These are phyloP conservation scores for Ophthalmolycus amberensis DNA, from an alignment of 2,113 vertebrate genomes.

Conservation along the genomic window DNA sequence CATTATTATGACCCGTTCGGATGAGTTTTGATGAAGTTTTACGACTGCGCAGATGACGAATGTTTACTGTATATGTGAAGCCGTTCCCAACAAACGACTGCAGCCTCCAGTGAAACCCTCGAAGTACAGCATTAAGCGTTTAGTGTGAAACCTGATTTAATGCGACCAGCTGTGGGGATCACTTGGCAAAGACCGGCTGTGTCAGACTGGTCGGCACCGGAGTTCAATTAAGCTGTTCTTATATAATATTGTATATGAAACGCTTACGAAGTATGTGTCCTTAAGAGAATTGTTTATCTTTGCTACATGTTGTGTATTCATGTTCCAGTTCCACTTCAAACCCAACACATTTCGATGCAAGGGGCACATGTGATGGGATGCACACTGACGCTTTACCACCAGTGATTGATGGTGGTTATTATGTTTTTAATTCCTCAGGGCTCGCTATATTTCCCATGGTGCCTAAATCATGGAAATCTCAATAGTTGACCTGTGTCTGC, in stretches of 20 bases:
- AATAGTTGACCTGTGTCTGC: conserved; percentile 35
- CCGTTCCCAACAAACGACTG: conserved; percentile 28
- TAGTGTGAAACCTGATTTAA: conserved; percentile 35
- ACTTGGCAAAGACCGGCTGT: conserved; percentile 7
- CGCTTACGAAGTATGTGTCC: neutral
- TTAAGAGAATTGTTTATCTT: neutral
- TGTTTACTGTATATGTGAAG: conserved; percentile 15
- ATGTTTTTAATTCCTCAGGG: conserved; percentile 31
- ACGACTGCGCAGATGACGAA: conserved; percentile 9
- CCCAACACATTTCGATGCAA: neutral
- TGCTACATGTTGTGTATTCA: neutral
- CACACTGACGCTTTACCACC: conserved; percentile 34
- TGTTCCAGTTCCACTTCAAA: neutral
- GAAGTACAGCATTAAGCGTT: conserved; percentile 36
- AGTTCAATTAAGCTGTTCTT: conserved; percentile 24
- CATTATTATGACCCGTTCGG: conserved; percentile 1
- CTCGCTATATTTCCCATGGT: conserved; percentile 40
- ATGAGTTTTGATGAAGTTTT: conserved; percentile 14
- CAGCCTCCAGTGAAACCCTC: conserved; percentile 27
- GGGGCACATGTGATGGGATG: neutral
- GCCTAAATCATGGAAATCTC: conserved; percentile 30
- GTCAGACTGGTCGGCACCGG: neutral
- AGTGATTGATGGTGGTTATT: conserved; percentile 57
- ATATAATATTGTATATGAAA: neutral
- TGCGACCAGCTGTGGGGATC: conserved; percentile 31